A percentile compares a stretch with the other conserved stretches of the same genome.
phyloP scores from a whole-genome alignment of 2,888 invertebrate genomes.

The Tineola bisselliella region DNA sequence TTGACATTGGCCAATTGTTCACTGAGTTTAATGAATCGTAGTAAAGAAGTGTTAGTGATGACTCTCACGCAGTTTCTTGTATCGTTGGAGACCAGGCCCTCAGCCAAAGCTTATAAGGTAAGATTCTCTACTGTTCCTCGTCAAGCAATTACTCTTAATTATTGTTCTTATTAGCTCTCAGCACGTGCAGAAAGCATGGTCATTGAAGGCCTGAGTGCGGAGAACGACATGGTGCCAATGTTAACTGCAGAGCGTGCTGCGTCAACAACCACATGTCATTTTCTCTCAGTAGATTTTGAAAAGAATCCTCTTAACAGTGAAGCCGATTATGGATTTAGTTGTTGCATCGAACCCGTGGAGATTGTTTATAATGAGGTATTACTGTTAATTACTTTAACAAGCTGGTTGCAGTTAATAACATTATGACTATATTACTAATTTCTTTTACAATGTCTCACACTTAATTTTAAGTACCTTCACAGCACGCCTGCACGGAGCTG shows the following conservation, averaged over 20 bases:
- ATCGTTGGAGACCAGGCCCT: constrained; percentile 74
- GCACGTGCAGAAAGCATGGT: constrained; percentile 79
- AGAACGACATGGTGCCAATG: constrained; percentile 74
- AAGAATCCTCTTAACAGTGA: constrained; percentile 72
- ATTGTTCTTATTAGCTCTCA: constrained; percentile 50
- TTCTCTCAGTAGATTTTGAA: constrained; percentile 79
- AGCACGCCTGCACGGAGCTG: constrained; percentile 79
- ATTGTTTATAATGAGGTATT: constrained; percentile 79
- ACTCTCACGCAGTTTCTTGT: constrained; percentile 78
- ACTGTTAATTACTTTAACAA: not conserved
- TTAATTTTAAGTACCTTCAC: constrained; percentile 17
- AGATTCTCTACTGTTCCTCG: too few relatives aligned
- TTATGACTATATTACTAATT: too few relatives aligned
- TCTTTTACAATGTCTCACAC: not conserved
- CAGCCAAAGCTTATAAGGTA: constrained; percentile 73
- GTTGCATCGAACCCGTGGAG: constrained; percentile 78
- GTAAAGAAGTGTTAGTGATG: constrained; percentile 75
- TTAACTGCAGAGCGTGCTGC: constrained; percentile 61
- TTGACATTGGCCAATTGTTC: constrained; percentile 79
- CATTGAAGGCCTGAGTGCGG: constrained; percentile 77
- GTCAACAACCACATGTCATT: constrained; percentile 71
- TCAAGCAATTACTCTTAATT: constrained; percentile 1
- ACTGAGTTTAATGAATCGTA: constrained; percentile 72
- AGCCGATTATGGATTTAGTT: constrained; percentile 73
- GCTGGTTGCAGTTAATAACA: too few relatives aligned